phyloP scores from a whole-genome alignment of 1,140 invertebrate species.

The Hirudo medicinalis region DNA sequence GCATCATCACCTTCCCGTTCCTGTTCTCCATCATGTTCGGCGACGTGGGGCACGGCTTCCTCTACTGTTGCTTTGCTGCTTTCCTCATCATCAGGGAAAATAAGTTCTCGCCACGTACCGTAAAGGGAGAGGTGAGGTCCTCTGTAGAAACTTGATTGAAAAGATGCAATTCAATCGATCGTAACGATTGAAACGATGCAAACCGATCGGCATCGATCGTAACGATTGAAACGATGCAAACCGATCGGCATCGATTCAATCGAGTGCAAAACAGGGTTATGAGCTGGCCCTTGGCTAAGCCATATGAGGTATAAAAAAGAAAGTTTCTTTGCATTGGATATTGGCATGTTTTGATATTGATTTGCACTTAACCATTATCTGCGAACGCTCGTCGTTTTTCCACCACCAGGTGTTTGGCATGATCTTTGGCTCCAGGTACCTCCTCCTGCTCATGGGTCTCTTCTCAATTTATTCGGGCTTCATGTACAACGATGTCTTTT shows the following conservation, averaged over 20 bases:
- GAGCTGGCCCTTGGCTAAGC: neutral
- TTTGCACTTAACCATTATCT: too few relatives aligned
- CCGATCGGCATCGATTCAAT: neutral
- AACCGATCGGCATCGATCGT: neutral
- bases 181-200: neutral
- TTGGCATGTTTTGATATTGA: too few relatives aligned
- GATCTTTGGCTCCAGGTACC: slow-evolving; percentile 92
- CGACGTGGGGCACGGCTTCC: slow-evolving; percentile 74
- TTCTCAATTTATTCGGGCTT: slow-evolving; percentile 94
- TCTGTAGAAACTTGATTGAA: neutral
- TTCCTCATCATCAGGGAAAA: slow-evolving; percentile 51
- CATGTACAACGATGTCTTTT: slow-evolving; percentile 93
- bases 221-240: neutral
- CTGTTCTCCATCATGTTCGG: slow-evolving; percentile 97
- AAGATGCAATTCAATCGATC: neutral
- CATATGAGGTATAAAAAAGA: too few relatives aligned
- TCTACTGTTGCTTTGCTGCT: slow-evolving; percentile 51
- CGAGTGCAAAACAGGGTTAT: too few relatives aligned
- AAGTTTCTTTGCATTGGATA: too few relatives aligned
- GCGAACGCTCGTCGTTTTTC: neutral
- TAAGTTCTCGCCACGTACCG: slow-evolving; percentile 27
- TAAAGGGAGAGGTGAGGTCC: slow-evolving; percentile 31
- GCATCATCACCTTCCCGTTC: slow-evolving; percentile 94
- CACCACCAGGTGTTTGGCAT: slow-evolving; percentile 60
- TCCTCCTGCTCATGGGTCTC: slow-evolving; percentile 89